Conservation (phyloP, 2,888 invertebrate genomes). For the Endomychus coccineus region DNA sequence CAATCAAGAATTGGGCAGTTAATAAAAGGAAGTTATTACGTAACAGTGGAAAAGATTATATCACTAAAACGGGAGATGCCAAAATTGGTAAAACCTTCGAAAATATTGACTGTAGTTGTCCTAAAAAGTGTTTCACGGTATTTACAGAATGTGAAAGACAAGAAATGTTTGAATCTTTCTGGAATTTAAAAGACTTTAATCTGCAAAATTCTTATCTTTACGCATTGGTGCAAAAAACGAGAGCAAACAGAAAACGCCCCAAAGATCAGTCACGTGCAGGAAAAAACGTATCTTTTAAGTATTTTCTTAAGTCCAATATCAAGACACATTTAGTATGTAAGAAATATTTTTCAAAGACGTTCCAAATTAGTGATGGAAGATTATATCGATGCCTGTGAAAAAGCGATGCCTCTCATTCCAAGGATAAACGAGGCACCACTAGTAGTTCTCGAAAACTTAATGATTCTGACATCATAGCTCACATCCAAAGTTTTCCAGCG, state of each 20-base stretch:
- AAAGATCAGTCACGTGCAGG: slow-evolving; percentile 19
- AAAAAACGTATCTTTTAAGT: slow-evolving; percentile 15
- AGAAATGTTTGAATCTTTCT: slow-evolving; percentile 21
- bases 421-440: slow-evolving; percentile 22
- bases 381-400: slow-evolving; percentile 21
- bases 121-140: slow-evolving; percentile 2
- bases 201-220: slow-evolving; percentile 23
- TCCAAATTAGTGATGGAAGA: slow-evolving; percentile 19
- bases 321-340: slow-evolving; percentile 18
- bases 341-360: slow-evolving; percentile 18
- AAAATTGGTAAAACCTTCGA: slow-evolving; percentile 2
- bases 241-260: slow-evolving; percentile 21
- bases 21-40: slow-evolving; percentile 20
- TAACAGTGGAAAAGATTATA: slow-evolving; percentile 21
- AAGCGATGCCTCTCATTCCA: slow-evolving; percentile 17
- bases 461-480: slow-evolving; percentile 21
- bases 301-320: slow-evolving; percentile 13
- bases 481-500: slow-evolving; percentile 25
- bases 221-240: slow-evolving; percentile 19
- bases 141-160: slow-evolving; percentile 15
- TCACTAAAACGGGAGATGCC: slow-evolving; percentile 12
- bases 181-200: slow-evolving; percentile 21
- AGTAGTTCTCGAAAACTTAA: slow-evolving; percentile 23
- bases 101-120: slow-evolving; percentile 5
- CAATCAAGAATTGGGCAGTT: slow-evolving; percentile 15